Evolutionary conservation across 2,113 vertebrate genomes (phyloP).

Genomic region (Camelus bactrianus): DNA sequence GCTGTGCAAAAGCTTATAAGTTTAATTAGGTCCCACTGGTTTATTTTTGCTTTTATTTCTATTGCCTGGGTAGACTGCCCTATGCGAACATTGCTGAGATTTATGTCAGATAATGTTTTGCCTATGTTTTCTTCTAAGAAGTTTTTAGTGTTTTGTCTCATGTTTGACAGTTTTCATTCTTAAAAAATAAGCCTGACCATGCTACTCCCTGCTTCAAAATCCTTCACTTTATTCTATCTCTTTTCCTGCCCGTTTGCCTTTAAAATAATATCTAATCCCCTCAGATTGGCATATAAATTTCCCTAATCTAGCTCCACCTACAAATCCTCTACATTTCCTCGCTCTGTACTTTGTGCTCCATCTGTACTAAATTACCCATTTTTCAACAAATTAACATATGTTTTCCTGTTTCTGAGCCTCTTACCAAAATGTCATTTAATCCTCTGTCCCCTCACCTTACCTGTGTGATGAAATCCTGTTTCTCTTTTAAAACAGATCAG

Average conservation of each 20-base stretch:
- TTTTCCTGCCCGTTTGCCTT: neutral
- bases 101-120: too few relatives aligned
- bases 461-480: neutral
- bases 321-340: neutral
- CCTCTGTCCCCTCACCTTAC: neutral
- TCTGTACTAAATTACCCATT: neutral
- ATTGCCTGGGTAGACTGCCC: too few relatives aligned
- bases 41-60: too few relatives aligned
- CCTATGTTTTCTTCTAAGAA: too few relatives aligned
- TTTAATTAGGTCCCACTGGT: too few relatives aligned
- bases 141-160: too few relatives aligned
- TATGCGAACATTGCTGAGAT: too few relatives aligned
- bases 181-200: neutral
- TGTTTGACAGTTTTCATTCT: neutral
- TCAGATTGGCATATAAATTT: neutral
- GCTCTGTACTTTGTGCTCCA: neutral
- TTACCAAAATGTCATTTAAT: neutral
- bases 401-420: neutral
- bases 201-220: neutral
- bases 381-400: neutral
- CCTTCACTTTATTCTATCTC: neutral
- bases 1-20: too few relatives aligned
- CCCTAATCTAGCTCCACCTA: neutral
- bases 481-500: neutral
- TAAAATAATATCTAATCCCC: neutral